phyloP scores from a whole-genome alignment of 1,140 invertebrate genomes.

The Drosophila willistoni region DNA sequence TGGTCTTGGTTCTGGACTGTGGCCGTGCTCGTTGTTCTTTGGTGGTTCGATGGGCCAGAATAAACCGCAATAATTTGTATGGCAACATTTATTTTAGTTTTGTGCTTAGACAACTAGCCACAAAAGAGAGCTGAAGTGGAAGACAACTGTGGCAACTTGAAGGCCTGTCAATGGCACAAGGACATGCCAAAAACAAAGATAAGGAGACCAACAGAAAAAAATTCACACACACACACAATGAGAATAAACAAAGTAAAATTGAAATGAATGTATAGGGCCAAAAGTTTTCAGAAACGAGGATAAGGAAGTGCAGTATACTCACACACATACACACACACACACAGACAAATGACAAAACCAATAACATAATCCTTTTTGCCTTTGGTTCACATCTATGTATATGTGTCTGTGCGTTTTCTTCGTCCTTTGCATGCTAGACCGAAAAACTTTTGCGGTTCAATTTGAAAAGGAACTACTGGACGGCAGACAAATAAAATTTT shows the following conservation, averaged over 20 bases:
- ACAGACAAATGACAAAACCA: constrained; percentile 67
- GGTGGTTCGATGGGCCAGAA: constrained; percentile 42
- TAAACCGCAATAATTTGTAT: constrained; percentile 71
- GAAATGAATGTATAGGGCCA: constrained; percentile 74
- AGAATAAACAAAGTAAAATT: constrained; percentile 57
- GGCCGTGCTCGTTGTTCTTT: not conserved
- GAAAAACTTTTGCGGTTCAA: constrained; percentile 76
- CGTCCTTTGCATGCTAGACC: constrained; percentile 8
- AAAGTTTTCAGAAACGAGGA: constrained; percentile 64
- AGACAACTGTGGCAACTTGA: constrained; percentile 32
- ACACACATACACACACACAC: constrained; percentile 40
- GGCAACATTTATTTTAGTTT: constrained; percentile 73
- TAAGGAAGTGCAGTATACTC: constrained; percentile 33
- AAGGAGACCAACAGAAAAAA: constrained; percentile 15
- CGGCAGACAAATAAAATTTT: constrained; percentile 59
- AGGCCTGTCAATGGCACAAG: constrained; percentile 61
- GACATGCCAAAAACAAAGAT: constrained; percentile 23
- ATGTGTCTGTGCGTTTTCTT: constrained; percentile 6
- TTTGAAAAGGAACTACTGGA: constrained; percentile 68
- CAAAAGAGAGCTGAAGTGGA: constrained; percentile 42
- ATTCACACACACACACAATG: constrained; percentile 7
- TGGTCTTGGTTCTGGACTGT: not conserved
- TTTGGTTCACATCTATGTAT: not conserved
- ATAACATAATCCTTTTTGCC: constrained; percentile 70
- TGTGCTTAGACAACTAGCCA: constrained; percentile 38